Conservation (phyloP, 2,113 vertebrate genomes). For the Callionymus lyra region DNA sequence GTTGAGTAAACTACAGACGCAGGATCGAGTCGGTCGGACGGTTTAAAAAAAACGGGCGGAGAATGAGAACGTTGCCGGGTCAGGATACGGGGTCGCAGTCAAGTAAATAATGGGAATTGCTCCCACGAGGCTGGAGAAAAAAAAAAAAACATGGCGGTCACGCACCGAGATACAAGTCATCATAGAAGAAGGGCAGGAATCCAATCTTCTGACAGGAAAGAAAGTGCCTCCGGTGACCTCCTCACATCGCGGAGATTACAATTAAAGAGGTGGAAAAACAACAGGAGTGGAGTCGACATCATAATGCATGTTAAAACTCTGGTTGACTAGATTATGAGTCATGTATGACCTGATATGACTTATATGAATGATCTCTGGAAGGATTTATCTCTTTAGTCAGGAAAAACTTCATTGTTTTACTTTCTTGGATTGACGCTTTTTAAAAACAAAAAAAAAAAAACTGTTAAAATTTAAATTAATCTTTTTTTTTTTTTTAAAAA, state of each 20-base stretch:
- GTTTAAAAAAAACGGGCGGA: conserved; percentile 55
- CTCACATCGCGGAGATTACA: conserved; percentile 46
- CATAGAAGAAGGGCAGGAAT: conserved; percentile 42
- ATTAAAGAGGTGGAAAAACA: conserved; percentile 35
- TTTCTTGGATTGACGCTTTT: no score
- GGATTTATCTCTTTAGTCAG: no score
- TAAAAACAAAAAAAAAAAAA: no score
- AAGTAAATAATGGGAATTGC: conserved; percentile 68
- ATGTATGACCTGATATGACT: no score
- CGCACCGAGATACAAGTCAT: conserved; percentile 46
- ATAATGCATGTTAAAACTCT: no score
- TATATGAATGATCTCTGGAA: no score
- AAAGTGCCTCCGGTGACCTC: conserved; percentile 46
- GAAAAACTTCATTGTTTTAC: no score
- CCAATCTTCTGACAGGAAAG: conserved; percentile 57
- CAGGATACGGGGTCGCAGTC: conserved; percentile 57
- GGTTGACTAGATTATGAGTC: no score
- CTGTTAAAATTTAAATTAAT: no score
- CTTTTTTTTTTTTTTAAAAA: no score
- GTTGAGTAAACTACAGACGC: conserved; percentile 58
- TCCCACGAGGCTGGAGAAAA: conserved; percentile 46
- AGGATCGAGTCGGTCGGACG: conserved; percentile 52
- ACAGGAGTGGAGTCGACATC: no score
- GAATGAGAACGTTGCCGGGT: conserved; percentile 56
- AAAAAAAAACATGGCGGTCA: conserved; percentile 51